These are phyloP conservation scores for Oncopodura yosiiana DNA, from an alignment of 1,140 invertebrate species.

Conservation along the genomic window DNA sequence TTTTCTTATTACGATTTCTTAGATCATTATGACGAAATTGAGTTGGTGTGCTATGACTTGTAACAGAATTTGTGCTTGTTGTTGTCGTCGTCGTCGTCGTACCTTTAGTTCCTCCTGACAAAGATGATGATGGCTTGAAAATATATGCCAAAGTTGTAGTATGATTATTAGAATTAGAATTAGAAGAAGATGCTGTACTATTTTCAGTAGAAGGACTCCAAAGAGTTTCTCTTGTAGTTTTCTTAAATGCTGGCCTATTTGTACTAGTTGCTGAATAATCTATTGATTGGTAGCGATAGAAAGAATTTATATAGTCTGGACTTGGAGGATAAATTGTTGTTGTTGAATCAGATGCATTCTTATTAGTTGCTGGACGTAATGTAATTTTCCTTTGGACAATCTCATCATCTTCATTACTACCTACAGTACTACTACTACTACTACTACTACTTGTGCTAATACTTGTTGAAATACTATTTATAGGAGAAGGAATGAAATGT, in stretches of 20 bases:
- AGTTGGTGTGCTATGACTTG: neutral
- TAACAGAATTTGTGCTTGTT: neutral
- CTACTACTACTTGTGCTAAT: neutral
- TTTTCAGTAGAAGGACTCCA: slow-evolving; percentile 10
- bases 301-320: slow-evolving; percentile 21
- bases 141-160: neutral
- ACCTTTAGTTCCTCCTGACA: neutral
- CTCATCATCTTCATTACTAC: slow-evolving; percentile 5
- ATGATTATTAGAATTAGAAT: neutral
- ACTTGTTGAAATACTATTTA: slow-evolving; percentile 3
- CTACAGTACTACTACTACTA: neutral
- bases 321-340: neutral
- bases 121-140: neutral
- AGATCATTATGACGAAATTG: neutral
- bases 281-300: slow-evolving; percentile 19
- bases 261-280: slow-evolving; percentile 22
- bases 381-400: slow-evolving; percentile 19
- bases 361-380: slow-evolving; percentile 6
- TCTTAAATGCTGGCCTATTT: slow-evolving; percentile 18
- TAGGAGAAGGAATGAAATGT: slow-evolving; percentile 15
- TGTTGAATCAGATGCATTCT: neutral
- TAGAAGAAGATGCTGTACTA: neutral
- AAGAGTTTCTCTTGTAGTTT: slow-evolving; percentile 14
- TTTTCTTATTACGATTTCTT: no score
- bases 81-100: neutral